Base-by-base conservation (phyloP, 2,888 invertebrate species). In the Sepiola atlantica region DNA sequence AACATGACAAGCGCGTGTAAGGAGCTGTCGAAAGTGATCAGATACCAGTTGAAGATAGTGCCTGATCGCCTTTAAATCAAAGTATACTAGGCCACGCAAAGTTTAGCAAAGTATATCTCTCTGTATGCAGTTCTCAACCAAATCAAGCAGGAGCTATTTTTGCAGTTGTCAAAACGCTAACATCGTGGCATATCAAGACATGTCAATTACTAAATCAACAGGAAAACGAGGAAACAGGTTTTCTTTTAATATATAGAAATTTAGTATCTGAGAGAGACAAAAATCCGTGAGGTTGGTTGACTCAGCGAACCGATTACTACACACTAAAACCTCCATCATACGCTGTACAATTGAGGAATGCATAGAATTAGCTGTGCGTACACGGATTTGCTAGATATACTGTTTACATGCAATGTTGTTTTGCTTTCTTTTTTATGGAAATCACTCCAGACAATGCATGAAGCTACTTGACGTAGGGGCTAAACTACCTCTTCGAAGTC, bases 121-220 rank as follows among this genome's bases (percentile, higher is more conserved):
- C n/a, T 77, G 77, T n/a, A 77, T n/a, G 77, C n/a, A 77, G 77
- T 32, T 77, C 16, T 18, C 16, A 77, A 77, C n/a, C n/a, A 77
- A 14, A 77, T 77, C 77, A 77, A n/a, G 77, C n/a, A 14, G n/a
- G n/a, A 32, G n/a, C 77, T 77, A 77, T n/a, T 77, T 77, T 77
- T 77, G 77, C 77, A n/a, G 77, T 77, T 77, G 77, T 77, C 77
- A 77, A 77, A 77, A n/a, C 77, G 77, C 77, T 77, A 77, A 77
- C 16, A 77, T 77, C 77, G 16, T 16, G 32, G 77, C 77, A 77
- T 77, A 32, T 77, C 77, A 77, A n/a, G 0, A n/a, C 77, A 77
- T n/a, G 77, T n/a, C 12, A n/a, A 77, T 77, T n/a, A 77, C n/a
- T 77, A 3, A 77, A 77, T 77, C 77, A 77, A 77, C n/a, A 16